Evolutionary conservation across 2,888 invertebrate genomes (phyloP).

Genomic region (Dicyrtoma fusca): DNA sequence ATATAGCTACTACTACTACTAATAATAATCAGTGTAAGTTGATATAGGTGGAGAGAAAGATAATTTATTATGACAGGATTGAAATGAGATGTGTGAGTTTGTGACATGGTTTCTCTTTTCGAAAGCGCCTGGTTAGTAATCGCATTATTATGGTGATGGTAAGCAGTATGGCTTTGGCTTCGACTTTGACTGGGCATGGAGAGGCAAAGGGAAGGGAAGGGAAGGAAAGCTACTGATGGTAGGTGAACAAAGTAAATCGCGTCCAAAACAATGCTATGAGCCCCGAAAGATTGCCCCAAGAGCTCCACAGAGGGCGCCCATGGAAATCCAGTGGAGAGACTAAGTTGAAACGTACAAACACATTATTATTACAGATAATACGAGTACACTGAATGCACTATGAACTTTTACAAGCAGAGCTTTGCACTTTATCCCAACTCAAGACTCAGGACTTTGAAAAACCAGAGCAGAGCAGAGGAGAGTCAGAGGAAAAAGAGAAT

Average conservation of each 20-base stretch:
- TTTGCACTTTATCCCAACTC: slow-evolving; percentile 17
- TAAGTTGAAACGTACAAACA: slow-evolving; percentile 2
- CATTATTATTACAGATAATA: background rate
- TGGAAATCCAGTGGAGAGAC: background rate
- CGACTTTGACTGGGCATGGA: background rate
- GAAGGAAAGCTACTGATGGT: background rate
- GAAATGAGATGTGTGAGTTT: slow-evolving; percentile 25
- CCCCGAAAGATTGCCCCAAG: background rate
- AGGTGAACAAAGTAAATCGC: slow-evolving; percentile 13
- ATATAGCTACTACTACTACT: too few species aligned
- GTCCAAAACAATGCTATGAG: background rate
- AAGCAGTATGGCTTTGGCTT: background rate
- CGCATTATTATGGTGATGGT: slow-evolving; percentile 5
- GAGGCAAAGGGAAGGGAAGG: slow-evolving; percentile 1
- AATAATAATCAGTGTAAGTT: too few species aligned
- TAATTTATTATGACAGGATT: slow-evolving; percentile 33
- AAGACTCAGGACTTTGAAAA: slow-evolving; percentile 18
- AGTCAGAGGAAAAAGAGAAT: background rate
- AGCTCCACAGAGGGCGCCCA: background rate
- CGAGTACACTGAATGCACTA: background rate
- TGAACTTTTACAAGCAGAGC: slow-evolving; percentile 22
- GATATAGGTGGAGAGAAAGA: slow-evolving; percentile 8
- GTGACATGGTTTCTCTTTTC: slow-evolving; percentile 15
- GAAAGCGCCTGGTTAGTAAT: slow-evolving; percentile 13
- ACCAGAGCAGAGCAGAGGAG: slow-evolving; percentile 13